phyloP scores from a whole-genome alignment of 2,113 vertebrate species.

The Scalopus aquaticus region DNA sequence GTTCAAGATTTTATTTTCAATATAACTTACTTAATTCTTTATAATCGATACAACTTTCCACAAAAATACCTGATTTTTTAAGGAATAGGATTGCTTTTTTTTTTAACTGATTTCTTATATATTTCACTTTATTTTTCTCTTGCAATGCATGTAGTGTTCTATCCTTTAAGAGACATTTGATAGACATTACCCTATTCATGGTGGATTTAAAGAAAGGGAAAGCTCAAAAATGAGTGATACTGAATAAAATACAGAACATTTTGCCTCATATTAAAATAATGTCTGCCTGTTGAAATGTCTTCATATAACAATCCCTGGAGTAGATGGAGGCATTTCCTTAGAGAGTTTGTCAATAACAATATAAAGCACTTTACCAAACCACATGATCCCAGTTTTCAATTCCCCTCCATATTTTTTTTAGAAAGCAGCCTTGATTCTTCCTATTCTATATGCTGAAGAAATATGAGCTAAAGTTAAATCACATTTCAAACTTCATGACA shows the following conservation, averaged over 20 bases:
- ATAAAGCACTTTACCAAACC: constrained; percentile 40
- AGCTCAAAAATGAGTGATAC: constrained; percentile 45
- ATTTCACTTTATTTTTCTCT: constrained; percentile 6
- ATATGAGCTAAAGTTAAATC: constrained; percentile 50
- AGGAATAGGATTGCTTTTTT: neutral
- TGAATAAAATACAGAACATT: constrained; percentile 26
- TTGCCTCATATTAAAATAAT: constrained; percentile 54
- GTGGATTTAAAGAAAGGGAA: constrained; percentile 36
- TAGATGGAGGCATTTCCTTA: neutral
- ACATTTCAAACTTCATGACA: constrained; percentile 26
- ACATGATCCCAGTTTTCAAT: constrained; percentile 30
- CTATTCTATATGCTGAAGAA: neutral
- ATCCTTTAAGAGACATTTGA: neutral
- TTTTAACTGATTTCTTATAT: neutral
- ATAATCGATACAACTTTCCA: neutral
- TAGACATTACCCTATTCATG: neutral
- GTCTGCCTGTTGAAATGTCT: neutral
- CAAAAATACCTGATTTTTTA: neutral
- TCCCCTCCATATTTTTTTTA: neutral
- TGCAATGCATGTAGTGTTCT: neutral
- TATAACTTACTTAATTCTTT: constrained; percentile 27
- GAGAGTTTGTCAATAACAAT: constrained; percentile 47
- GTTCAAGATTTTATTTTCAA: neutral
- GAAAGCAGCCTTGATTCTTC: neutral
- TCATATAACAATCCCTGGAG: neutral